Percentiles rank a stretch among this genome's conserved stretches.
Evolutionary conservation across 1,140 invertebrate species (phyloP).

Genomic region (Drosophila elegans): DNA sequence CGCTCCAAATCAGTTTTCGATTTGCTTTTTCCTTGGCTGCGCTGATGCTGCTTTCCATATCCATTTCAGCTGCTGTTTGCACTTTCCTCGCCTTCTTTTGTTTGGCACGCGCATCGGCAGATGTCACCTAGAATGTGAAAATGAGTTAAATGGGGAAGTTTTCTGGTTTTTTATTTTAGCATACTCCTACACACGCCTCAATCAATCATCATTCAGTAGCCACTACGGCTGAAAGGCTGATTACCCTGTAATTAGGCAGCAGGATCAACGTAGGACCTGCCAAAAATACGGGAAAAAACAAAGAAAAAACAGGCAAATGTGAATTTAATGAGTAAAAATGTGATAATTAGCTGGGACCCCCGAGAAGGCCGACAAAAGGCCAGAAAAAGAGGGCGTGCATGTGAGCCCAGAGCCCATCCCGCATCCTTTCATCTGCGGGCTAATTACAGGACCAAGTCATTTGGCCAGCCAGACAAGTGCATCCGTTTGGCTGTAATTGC

Average conservation of each 20-base stretch:
- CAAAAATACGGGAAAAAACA: conserved; percentile 20
- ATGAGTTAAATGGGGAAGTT: background rate
- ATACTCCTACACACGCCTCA: conserved; percentile 4
- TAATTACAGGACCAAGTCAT: conserved; percentile 69
- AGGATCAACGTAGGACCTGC: conserved; percentile 46
- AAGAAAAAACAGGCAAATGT: conserved; percentile 57
- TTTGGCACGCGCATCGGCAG: conserved; percentile 48
- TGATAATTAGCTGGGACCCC: conserved; percentile 71
- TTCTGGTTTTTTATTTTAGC: background rate
- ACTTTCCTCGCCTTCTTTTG: conserved; percentile 29
- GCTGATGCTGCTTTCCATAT: conserved; percentile 49
- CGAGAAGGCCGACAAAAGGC: conserved; percentile 70
- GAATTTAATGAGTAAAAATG: conserved; percentile 83
- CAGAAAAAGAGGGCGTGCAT: conserved; percentile 24
- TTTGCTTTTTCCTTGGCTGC: conserved; percentile 69
- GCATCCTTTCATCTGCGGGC: conserved; percentile 39
- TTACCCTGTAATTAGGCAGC: conserved; percentile 64
- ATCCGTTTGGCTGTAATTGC: conserved; percentile 52
- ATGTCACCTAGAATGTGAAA: conserved; percentile 32
- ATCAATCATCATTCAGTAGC: conserved; percentile 58
- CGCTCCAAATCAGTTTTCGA: conserved; percentile 83
- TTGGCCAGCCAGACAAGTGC: conserved; percentile 64
- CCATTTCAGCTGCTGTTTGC: conserved; percentile 50
- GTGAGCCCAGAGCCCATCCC: conserved; percentile 25
- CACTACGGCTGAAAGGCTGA: conserved; percentile 71